These are phyloP conservation scores for Molanna angustata DNA, from an alignment of 2,888 invertebrate genomes.

Conservation along the genomic window DNA sequence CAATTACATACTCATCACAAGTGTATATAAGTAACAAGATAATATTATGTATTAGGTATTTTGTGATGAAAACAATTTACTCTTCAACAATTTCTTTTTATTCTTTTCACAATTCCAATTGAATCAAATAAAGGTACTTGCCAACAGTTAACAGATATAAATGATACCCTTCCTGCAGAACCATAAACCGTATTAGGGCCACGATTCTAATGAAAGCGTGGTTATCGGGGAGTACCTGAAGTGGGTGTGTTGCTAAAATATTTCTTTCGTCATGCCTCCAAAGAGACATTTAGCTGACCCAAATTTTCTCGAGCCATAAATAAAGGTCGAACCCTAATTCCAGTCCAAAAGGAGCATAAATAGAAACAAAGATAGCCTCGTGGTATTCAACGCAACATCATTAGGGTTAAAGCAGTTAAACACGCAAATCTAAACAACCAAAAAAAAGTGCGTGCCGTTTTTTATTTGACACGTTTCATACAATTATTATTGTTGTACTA, in stretches of 20 bases:
- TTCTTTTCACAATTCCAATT: too few species aligned
- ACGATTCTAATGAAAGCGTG: background rate
- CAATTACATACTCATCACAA: too few species aligned
- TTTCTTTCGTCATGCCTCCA: conserved; percentile 3
- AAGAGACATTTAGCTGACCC: conserved; percentile 27
- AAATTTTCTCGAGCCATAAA: conserved; percentile 20
- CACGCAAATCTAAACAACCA: conserved; percentile 23
- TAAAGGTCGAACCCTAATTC: conserved; percentile 27
- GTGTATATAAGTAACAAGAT: too few species aligned
- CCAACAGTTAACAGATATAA: too few species aligned
- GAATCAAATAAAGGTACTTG: too few species aligned
- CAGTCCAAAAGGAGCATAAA: conserved; percentile 4
- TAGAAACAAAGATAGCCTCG: conserved; percentile 4
- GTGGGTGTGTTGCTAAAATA: conserved; percentile 17
- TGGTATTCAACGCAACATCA: conserved; percentile 14
- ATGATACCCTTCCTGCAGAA: too few species aligned
- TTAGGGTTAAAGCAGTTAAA: conserved; percentile 12
- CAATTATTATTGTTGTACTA: too few species aligned
- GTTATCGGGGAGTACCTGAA: background rate
- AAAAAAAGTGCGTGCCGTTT: conserved; percentile 5
- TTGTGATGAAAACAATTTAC: too few species aligned
- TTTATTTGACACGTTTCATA: conserved; percentile 9
- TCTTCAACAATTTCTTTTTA: too few species aligned
- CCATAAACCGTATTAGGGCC: background rate
- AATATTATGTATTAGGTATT: too few species aligned